Conservation (phyloP, 2,888 invertebrate genomes). For the Lottia scabra region DNA sequence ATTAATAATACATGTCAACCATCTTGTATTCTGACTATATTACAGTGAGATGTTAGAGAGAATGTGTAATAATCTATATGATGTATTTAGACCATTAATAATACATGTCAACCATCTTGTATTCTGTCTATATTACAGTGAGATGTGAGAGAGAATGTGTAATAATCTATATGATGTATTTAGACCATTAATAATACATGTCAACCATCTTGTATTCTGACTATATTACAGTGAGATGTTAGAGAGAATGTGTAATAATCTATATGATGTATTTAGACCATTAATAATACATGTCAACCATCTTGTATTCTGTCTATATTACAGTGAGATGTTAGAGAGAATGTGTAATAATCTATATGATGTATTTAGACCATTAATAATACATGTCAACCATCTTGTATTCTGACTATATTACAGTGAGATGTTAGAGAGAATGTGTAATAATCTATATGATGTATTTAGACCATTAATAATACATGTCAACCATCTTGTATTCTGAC, state of each 20-base stretch:
- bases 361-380: constrained; percentile 87
- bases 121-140: constrained; percentile 55
- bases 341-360: constrained; percentile 92
- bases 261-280: constrained; percentile 94
- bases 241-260: constrained; percentile 84
- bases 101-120: constrained; percentile 83
- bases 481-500: too few species aligned
- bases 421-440: constrained; percentile 87
- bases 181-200: constrained; percentile 93
- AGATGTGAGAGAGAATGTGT: constrained; percentile 86
- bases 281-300: constrained; percentile 94
- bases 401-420: constrained; percentile 57
- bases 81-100: constrained; percentile 90
- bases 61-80: constrained; percentile 89
- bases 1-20: constrained; percentile 93
- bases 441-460: constrained; percentile 89
- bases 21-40: constrained; percentile 22
- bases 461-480: constrained; percentile 87
- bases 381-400: too few species aligned
- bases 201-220: constrained; percentile 79
- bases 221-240: constrained; percentile 75
- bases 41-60: constrained; percentile 79
- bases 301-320: constrained; percentile 25
- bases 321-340: constrained; percentile 79
- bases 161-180: constrained; percentile 90